Conservation (phyloP, 2,888 invertebrate species). For the Eristalinus aeneus region DNA sequence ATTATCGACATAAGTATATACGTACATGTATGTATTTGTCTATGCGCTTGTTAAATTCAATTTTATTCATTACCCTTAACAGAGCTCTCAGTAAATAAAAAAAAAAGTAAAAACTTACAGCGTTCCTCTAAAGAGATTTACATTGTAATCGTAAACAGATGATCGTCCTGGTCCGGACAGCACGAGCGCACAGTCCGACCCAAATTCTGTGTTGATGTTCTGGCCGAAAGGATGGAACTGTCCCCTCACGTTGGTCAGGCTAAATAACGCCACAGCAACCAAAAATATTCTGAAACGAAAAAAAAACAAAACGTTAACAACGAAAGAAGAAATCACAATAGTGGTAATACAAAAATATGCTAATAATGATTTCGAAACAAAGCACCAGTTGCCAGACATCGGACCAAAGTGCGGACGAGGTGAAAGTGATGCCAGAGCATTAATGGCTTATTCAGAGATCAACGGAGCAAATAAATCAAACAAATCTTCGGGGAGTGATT, state of each 20-base stretch:
- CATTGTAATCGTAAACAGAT: conserved; percentile 91
- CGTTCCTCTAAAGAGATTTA: conserved; percentile 90
- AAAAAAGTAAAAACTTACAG: too few relatives aligned
- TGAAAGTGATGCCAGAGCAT: conserved; percentile 42
- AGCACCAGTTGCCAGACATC: not conserved
- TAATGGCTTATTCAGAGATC: not conserved
- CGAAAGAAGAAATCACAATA: not conserved
- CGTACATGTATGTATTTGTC: too few relatives aligned
- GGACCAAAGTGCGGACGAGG: conserved; percentile 1
- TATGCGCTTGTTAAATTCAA: too few relatives aligned
- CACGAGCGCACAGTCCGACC: conserved; percentile 89
- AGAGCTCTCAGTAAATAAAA: too few relatives aligned
- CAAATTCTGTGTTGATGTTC: conserved; percentile 77
- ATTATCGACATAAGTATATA: too few relatives aligned
- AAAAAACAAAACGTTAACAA: not conserved
- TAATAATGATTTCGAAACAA: not conserved
- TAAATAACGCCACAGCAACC: conserved; percentile 69
- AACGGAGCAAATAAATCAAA: conserved; percentile 39
- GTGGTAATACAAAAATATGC: not conserved
- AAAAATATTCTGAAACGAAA: conserved; percentile 77
- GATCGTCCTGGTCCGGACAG: conserved; percentile 89
- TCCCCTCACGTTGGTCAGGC: conserved; percentile 60
- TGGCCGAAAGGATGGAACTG: conserved; percentile 78
- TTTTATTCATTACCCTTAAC: too few relatives aligned
- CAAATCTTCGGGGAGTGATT: conserved; percentile 32